These are phyloP conservation scores for Cephalotes varians DNA, from an alignment of 2,888 invertebrate species.

Conservation along the genomic window DNA sequence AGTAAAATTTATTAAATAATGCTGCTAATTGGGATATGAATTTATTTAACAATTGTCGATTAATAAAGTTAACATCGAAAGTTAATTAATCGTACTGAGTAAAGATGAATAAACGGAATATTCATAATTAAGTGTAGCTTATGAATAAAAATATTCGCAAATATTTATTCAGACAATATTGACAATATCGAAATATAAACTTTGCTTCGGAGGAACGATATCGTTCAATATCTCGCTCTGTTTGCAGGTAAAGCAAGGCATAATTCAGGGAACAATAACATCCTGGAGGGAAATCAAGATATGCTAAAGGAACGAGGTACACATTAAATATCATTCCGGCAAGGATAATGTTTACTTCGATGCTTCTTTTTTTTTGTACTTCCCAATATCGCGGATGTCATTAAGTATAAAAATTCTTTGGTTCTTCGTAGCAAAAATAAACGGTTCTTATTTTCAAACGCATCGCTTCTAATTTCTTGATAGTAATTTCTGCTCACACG, in stretches of 20 bases:
- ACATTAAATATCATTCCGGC: constrained; percentile 24
- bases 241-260: constrained; percentile 83
- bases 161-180: constrained; percentile 36
- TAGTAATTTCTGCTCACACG: background rate
- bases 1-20: constrained; percentile 2
- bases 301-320: constrained; percentile 83
- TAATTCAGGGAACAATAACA: constrained; percentile 79
- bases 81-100: background rate
- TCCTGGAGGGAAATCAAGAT: constrained; percentile 83
- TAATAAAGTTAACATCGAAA: background rate
- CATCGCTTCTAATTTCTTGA: background rate
- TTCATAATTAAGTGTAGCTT: constrained; percentile 21
- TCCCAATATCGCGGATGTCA: background rate
- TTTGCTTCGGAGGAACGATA: constrained; percentile 7
- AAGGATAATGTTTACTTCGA: constrained; percentile 2
- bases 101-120: background rate
- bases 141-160: constrained; percentile 36
- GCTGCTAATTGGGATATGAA: background rate
- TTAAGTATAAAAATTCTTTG: background rate
- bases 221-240: constrained; percentile 50
- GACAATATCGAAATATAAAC: constrained; percentile 31
- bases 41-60: background rate
- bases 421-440: background rate
- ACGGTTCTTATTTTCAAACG: background rate
- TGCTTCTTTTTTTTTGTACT: background rate